Base-by-base conservation (phyloP, 2,113 vertebrate species). In the Arenaria interpres region DNA sequence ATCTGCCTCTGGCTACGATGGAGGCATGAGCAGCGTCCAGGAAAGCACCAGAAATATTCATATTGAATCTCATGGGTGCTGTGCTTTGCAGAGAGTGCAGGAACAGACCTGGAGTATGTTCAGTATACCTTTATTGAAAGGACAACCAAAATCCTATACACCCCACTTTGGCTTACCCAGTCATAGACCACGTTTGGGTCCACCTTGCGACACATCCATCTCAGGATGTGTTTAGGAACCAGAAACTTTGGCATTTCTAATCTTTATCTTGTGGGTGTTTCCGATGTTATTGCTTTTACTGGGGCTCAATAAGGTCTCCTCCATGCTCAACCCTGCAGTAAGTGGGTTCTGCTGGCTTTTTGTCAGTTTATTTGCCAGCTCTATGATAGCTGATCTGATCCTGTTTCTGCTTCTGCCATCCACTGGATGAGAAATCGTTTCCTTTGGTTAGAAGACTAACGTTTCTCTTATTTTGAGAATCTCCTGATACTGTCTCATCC, bases 201-300 rank as follows among this genome's bases (percentile, higher is more conserved):
- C 43, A 43, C 37, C 64, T 92, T 2, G 7, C 15, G 63, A 33
- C 7, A 48, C 45, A 76, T 56, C 68, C 23, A 2, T 87, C 74
- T 90, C 11, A 2, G 51, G 48, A 57, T 85, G 51, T 86, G 88
- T 88, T 95, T 72, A 85, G 82, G 27, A 71, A 75, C 14, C 0
- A 12, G 95, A 46, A 96, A 94, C 93, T 72, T 90, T 69, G 96
- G 97, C 94, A 96, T 97, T 96, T 96, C 96, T 96, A 91, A 74
- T 62, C 67, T 60, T 95, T 43, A 63, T 68, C 74, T 92, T 93
- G 64, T 2, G 2, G 93, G 67, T 94, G 84, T 63, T 84, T 81
- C 8, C 12, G 43, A 43, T 57, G 28, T 80, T 43, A 50, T 83
- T 2, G 5, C 90, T 91, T 90, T 46, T 78, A 53, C n/a, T 81